Base-by-base conservation (phyloP, 2,113 vertebrate species). In the Tonatia bakeri region DNA sequence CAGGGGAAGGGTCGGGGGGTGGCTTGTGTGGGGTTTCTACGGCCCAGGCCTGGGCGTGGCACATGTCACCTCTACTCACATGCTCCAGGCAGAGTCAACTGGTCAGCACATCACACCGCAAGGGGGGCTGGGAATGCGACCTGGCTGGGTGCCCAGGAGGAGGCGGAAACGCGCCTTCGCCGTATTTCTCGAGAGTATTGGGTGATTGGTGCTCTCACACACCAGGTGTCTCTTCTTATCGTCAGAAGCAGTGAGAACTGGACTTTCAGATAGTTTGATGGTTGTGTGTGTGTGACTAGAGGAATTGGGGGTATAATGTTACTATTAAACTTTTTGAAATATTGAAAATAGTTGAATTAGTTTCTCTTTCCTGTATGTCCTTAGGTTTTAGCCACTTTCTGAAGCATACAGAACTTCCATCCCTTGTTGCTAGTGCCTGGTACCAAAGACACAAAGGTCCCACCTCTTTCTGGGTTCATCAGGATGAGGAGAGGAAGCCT, bases 221-320 rank as follows among this genome's bases (percentile, higher is more conserved):
- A 7, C 31, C 36, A 16, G 2, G 77, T 65, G 36, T 22, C 79
- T 54, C 38, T 61, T 26, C 36, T 33, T 54, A 38, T 1, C 38
- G 45, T 43, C 65, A 81, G 43, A 83, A 59, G 26, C 40, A 79
- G 59, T 17, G 75, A 52, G 33, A 47, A 2, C 14, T 77, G 54
- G 79, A 24, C 22, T 61, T 80, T 38, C 36, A 26, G n/a, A 9
- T 38, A 43, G 15, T 20, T 79, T 45, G 43, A 20, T 82, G 33
- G 7, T 5, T 19, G 2, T 43, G 9, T 3, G 0, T 31, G 4
- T 26, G 8, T 80, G n/a, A n/a, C n/a, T n/a, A 43, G 20, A 1
- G 26, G 1, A 14, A n/a, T 80, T 50, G 36, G 8, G 24, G 22
- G n/a, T 47, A 24, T 4, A 45, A 36, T 54, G 40, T 38, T 61